Conservation (phyloP, 2,113 vertebrate species). For the Tyto alba region DNA sequence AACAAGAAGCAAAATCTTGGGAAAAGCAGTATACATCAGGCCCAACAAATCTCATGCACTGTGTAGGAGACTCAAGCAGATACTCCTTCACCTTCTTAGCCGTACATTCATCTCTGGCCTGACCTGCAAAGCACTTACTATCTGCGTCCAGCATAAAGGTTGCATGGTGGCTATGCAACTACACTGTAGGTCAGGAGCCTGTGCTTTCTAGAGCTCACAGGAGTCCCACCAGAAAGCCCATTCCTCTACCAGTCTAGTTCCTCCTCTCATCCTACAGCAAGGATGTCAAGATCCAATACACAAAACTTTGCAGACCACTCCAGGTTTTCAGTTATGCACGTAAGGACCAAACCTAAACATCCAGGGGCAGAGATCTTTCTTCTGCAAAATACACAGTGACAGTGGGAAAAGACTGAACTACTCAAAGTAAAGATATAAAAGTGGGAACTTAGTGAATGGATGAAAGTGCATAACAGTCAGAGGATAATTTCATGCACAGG, state of each 20-base stretch:
- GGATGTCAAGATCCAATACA: neutral
- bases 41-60: fast-evolving
- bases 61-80: neutral
- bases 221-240: neutral
- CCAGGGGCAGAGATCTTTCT: neutral
- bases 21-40: neutral
- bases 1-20: neutral
- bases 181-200: fast-evolving
- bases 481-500: neutral
- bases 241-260: neutral
- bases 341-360: neutral
- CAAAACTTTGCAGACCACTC: neutral
- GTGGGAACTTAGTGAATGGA: neutral
- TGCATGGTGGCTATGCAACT: no score
- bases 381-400: neutral
- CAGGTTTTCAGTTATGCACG: neutral
- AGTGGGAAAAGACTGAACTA: neutral
- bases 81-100: neutral
- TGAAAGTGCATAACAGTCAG: neutral
- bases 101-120: neutral
- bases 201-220: neutral
- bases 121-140: neutral
- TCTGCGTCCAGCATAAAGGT: neutral
- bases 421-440: neutral
- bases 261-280: neutral